phyloP scores from a whole-genome alignment of 2,113 vertebrate species.

The Eidolon helvum region DNA sequence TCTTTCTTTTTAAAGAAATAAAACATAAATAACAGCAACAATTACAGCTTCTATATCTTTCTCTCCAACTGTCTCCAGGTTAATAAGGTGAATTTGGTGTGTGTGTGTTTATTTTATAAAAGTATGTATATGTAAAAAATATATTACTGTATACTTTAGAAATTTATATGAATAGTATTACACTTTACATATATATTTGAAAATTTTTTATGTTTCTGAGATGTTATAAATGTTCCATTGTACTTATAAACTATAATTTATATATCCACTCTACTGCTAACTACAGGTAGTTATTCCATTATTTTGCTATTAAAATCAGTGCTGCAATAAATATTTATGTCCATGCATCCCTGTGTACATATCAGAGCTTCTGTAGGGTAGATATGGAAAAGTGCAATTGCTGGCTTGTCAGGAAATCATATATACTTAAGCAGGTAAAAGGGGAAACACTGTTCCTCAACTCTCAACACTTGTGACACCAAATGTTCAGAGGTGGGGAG shows the following conservation, averaged over 20 bases:
- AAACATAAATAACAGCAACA: background rate
- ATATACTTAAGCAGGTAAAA: background rate
- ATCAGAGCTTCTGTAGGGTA: background rate
- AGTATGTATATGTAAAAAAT: background rate
- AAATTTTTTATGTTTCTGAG: slow-evolving; percentile 30
- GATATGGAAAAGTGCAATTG: background rate
- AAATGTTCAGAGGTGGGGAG: background rate
- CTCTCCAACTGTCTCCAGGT: background rate
- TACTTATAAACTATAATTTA: background rate
- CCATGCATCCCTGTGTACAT: background rate
- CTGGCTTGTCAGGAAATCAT: background rate
- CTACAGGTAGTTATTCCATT: background rate
- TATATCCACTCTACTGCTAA: background rate
- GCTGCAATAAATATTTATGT: background rate
- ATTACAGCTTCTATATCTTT: background rate
- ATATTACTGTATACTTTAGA: background rate
- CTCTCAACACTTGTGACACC: background rate
- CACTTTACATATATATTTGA: background rate
- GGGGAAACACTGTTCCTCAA: background rate
- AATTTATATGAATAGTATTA: background rate
- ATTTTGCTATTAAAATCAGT: background rate
- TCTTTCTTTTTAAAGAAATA: slow-evolving; percentile 21
- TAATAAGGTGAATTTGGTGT: background rate
- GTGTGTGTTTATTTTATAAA: background rate
- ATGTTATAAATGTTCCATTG: background rate